phyloP scores from a whole-genome alignment of 2,888 invertebrate genomes.

The Caenorhabditis japonica region DNA sequence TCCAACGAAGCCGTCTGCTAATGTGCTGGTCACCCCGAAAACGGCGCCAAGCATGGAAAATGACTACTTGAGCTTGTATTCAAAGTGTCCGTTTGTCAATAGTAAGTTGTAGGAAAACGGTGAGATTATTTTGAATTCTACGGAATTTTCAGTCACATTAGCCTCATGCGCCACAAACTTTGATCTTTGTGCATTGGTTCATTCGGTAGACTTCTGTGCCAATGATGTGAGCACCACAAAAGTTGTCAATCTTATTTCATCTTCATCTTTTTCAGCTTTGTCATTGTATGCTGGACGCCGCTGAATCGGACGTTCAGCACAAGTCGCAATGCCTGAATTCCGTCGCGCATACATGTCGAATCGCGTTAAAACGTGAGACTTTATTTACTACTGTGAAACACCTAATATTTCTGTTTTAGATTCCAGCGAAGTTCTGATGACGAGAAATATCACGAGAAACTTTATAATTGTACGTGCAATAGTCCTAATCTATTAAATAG shows the following conservation, averaged over 20 bases:
- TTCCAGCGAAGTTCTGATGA: conserved; percentile 21
- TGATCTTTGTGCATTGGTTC: conserved; percentile 42
- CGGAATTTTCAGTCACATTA: conserved; percentile 48
- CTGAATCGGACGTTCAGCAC: conserved; percentile 15
- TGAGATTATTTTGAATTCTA: background rate
- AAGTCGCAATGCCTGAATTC: background rate
- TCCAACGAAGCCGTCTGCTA: conserved; percentile 14
- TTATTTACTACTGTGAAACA: too few relatives aligned
- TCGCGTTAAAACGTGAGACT: conserved; percentile 23
- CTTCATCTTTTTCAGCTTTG: conserved; percentile 32
- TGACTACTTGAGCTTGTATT: conserved; percentile 45
- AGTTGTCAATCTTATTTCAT: too few relatives aligned
- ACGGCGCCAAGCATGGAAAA: conserved; percentile 17
- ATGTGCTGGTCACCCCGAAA: conserved; percentile 9
- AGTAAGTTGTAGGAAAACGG: conserved; percentile 19
- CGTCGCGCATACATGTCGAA: conserved; percentile 23
- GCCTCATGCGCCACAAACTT: conserved; percentile 56
- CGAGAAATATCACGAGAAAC: conserved; percentile 3
- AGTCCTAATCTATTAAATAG: background rate
- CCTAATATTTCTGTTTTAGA: conserved; percentile 15
- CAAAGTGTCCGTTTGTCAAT: conserved; percentile 49
- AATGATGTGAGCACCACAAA: conserved; percentile 46
- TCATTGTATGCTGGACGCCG: conserved; percentile 41
- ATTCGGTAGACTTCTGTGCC: conserved; percentile 44
- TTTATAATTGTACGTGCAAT: conserved; percentile 16